Base-by-base conservation (phyloP, 1,140 invertebrate genomes). In the Phymastichus coffea region DNA sequence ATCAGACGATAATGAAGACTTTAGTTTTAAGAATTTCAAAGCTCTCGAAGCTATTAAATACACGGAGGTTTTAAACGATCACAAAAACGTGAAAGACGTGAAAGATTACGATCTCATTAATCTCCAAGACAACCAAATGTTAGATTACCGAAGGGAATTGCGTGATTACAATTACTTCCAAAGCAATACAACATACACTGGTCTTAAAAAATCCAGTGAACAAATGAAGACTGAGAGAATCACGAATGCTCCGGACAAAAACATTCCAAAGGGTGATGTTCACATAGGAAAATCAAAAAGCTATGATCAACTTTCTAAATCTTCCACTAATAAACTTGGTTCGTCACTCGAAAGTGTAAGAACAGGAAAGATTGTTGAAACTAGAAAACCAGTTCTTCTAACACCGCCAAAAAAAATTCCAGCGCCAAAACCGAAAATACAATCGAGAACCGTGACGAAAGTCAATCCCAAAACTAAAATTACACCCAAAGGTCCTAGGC, bases 301-400 rank as follows among this genome's bases (percentile, higher is more conserved):
- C 38, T 77, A 67, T 15, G 75, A 76, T 61, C 75, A 75, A 12
- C 61, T 77, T 30, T 64, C 48, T 2, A 75, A 72, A 49, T 61
- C 63, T 8, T 48, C 38, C 14, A 55, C n/a, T n/a, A n/a, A 8
- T 25, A 61, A 55, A 35, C 15, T 60, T 15, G 51, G 51, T 6
- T 54, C 58, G 8, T 54, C 49, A 6, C 23, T 54, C 6, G 58
- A 60, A n/a, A 53, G 26, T 23, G 28, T 60, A 9, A 60, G 25
- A 40, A 60, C 28, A 40, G 40, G 22, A 4, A 60, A 60, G 25
- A 1, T n/a, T 43, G 10, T 22, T 7, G 52, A 61, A 26, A 35
- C 35, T 38, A 30, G 23, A 49, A 62, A 46, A 35, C 17, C 53
- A 12, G n/a, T 17, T 28, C 17, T 28, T 17, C 19, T 41, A 47